Evolutionary conservation across 2,888 invertebrate genomes (phyloP).

Genomic region (Eilema caniola): DNA sequence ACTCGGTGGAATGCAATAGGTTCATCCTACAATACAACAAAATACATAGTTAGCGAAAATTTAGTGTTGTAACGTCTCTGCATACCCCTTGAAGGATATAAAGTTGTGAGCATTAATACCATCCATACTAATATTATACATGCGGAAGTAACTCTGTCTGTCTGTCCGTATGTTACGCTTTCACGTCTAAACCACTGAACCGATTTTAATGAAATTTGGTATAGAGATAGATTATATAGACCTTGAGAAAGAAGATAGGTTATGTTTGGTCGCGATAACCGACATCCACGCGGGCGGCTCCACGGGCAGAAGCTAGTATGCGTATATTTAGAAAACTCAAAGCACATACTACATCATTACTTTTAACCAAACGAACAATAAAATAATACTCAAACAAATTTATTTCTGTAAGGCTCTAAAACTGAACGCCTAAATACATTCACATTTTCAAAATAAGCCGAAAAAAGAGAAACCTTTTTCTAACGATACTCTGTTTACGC

Average conservation of each 20-base stretch:
- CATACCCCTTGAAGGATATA: background rate
- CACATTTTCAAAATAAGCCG: background rate
- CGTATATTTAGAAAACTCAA: background rate
- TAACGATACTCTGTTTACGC: constrained; percentile 32
- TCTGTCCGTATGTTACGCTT: no score
- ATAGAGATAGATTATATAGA: no score
- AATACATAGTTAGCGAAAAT: background rate
- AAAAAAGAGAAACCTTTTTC: background rate
- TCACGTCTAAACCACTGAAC: no score
- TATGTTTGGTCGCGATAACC: no score
- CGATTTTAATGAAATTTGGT: no score
- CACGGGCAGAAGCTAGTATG: no score
- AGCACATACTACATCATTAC: background rate
- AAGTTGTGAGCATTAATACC: background rate
- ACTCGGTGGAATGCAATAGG: background rate
- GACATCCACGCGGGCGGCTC: no score
- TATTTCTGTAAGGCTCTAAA: background rate
- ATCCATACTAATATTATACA: background rate
- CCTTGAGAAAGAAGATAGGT: no score
- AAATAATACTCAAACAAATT: background rate
- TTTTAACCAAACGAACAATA: background rate
- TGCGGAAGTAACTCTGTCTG: no score
- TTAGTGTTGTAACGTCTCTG: background rate
- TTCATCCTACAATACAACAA: background rate
- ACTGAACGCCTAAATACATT: constrained; percentile 5